phyloP scores from a whole-genome alignment of 2,113 vertebrate genomes.

The Cyprinodon brontotheroides region DNA sequence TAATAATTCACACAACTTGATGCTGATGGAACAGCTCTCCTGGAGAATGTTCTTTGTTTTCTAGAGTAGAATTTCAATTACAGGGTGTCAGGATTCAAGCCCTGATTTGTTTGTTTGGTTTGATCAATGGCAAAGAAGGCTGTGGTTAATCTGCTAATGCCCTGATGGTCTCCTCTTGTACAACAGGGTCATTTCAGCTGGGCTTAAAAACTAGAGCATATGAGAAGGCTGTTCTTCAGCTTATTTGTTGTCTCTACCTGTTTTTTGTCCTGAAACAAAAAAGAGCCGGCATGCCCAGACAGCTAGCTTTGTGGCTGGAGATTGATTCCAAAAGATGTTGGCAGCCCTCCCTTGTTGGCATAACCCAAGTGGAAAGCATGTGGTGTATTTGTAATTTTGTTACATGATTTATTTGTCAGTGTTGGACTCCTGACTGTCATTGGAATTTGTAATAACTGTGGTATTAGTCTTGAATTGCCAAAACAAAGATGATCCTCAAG shows the following conservation, averaged over 20 bases:
- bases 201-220: conserved; percentile 41
- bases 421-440: conserved; percentile 19
- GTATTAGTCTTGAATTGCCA: conserved; percentile 59
- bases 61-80: conserved; percentile 17
- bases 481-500: conserved; percentile 47
- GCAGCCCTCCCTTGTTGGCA: conserved; percentile 34
- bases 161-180: conserved; percentile 19
- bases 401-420: conserved; percentile 42
- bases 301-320: conserved; percentile 39
- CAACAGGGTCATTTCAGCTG: conserved; percentile 56
- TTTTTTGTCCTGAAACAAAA: conserved; percentile 7
- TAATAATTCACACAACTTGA: conserved; percentile 22
- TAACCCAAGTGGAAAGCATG: conserved; percentile 39
- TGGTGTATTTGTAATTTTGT: conserved; percentile 48
- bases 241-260: conserved; percentile 53
- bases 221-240: conserved; percentile 24
- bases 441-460: conserved; percentile 65
- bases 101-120: conserved; percentile 51
- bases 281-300: conserved; percentile 15
- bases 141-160: conserved; percentile 33
- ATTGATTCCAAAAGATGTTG: conserved; percentile 44
- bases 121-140: conserved; percentile 32
- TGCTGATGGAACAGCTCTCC: conserved; percentile 26
- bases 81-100: conserved; percentile 34
- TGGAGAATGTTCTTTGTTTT: conserved; percentile 35